phyloP scores from a whole-genome alignment of 2,797 vertebrate genomes.

The Esox masquinongy region DNA sequence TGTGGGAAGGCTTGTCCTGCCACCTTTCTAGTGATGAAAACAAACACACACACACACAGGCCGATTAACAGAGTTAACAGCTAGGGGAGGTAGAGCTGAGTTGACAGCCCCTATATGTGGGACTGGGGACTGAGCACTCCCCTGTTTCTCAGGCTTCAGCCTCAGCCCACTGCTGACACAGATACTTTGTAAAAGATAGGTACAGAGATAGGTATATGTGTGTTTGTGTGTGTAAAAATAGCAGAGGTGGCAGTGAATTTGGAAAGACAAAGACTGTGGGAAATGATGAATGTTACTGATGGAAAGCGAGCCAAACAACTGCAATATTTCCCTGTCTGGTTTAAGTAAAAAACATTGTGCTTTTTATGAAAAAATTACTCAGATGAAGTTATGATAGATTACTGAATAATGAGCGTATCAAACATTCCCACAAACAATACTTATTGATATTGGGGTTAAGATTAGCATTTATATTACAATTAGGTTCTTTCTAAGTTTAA shows the following conservation, averaged over 20 bases:
- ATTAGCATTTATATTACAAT: slow-evolving; percentile 44
- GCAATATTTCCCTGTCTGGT: not conserved
- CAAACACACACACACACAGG: slow-evolving; percentile 14
- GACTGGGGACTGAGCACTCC: slow-evolving; percentile 64
- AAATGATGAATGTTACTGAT: not conserved
- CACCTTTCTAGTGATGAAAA: slow-evolving; percentile 60
- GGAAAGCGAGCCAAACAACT: not conserved
- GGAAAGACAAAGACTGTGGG: slow-evolving; percentile 43
- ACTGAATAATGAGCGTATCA: slow-evolving; percentile 32
- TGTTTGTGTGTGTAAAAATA: slow-evolving; percentile 49
- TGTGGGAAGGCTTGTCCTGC: slow-evolving; percentile 67
- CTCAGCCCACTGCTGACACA: slow-evolving; percentile 69
- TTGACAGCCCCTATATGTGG: slow-evolving; percentile 61
- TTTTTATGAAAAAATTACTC: not conserved
- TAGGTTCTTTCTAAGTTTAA: slow-evolving; percentile 38
- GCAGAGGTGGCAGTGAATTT: slow-evolving; percentile 32
- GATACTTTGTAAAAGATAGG: slow-evolving; percentile 67
- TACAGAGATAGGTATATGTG: slow-evolving; percentile 55
- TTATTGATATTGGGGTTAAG: slow-evolving; percentile 32
- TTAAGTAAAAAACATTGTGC: not conserved
- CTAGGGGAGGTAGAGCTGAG: slow-evolving; percentile 43
- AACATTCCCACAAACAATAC: slow-evolving; percentile 42
- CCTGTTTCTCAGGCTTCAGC: slow-evolving; percentile 69
- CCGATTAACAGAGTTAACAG: slow-evolving; percentile 39
- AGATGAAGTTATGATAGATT: not conserved